Percentiles rank a stretch among this genome's conserved stretches.
phyloP scores from a whole-genome alignment of 1,140 invertebrate genomes.

The Mycetomoellerius zeteki region DNA sequence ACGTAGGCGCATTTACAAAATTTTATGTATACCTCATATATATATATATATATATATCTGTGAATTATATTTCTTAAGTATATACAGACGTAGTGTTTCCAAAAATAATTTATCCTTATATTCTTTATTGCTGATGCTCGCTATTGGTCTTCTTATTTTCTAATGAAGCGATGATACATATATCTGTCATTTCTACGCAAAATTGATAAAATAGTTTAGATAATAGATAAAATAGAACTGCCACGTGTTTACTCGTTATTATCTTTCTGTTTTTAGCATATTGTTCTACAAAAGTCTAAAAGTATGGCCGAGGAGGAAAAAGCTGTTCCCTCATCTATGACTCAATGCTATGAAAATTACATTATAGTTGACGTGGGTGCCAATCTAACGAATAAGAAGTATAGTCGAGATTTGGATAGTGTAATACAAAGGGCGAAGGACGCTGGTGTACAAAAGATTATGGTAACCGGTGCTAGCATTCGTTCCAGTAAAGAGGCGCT shows the following conservation, averaged over 20 bases:
- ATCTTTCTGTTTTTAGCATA: conserved; percentile 63
- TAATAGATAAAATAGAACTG: no score
- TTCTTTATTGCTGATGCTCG: not conserved
- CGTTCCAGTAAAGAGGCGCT: conserved; percentile 96
- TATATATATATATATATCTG: no score
- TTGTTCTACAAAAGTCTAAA: conserved; percentile 20
- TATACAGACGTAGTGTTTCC: not conserved
- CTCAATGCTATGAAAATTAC: conserved; percentile 93
- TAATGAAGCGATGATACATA: not conserved
- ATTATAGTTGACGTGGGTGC: conserved; percentile 97
- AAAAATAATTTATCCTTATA: conserved; percentile 20
- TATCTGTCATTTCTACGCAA: not conserved
- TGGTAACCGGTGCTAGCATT: conserved; percentile 96
- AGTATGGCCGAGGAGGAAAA: conserved; percentile 83
- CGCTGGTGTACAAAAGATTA: conserved; percentile 97
- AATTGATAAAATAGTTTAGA: not conserved
- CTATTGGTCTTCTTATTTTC: not conserved
- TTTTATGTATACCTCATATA: not conserved
- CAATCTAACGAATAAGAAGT: conserved; percentile 98
- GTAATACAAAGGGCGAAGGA: conserved; percentile 97
- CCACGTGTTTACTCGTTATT: not conserved
- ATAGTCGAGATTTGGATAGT: conserved; percentile 95
- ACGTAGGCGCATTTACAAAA: not conserved
- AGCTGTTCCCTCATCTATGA: conserved; percentile 83
- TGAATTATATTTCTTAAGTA: conserved; percentile 1